Conservation (phyloP, 2,113 vertebrate species). For the Corythornis cristatus region DNA sequence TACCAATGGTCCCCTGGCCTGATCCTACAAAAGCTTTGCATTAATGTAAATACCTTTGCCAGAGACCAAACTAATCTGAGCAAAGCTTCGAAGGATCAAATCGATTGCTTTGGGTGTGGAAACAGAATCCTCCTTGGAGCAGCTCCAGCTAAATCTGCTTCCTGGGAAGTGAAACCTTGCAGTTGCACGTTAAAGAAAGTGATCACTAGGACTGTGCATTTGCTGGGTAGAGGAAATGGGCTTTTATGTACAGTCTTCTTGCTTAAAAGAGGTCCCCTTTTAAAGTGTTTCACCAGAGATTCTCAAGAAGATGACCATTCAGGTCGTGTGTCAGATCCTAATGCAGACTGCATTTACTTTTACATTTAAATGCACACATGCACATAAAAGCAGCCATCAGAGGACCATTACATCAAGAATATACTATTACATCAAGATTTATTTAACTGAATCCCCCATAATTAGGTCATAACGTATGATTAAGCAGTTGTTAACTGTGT, state of each 20-base stretch:
- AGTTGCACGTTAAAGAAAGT: neutral
- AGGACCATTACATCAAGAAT: slow-evolving; percentile 24
- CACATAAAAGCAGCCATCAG: slow-evolving; percentile 44
- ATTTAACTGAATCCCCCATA: slow-evolving; percentile 49
- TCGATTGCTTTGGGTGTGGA: neutral
- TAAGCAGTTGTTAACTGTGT: slow-evolving; percentile 55
- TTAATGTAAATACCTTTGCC: neutral
- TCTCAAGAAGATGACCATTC: neutral
- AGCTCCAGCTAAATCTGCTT: neutral
- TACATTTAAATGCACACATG: slow-evolving; percentile 27
- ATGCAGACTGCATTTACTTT: neutral
- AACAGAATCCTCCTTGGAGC: neutral
- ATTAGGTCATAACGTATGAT: slow-evolving; percentile 53
- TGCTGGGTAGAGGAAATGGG: neutral
- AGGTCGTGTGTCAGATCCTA: neutral
- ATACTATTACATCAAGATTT: slow-evolving; percentile 52
- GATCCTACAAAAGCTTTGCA: neutral
- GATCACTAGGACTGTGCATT: neutral
- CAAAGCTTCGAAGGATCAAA: neutral
- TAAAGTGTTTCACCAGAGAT: neutral
- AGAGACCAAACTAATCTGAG: neutral
- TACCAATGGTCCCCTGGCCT: neutral
- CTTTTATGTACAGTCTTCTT: neutral
- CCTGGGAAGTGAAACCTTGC: neutral
- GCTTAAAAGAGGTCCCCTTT: neutral